A percentile compares a stretch with the other conserved stretches of the same genome.
Evolutionary conservation across 2,113 vertebrate genomes (phyloP).

Genomic region (Neopipo cinnamomea): DNA sequence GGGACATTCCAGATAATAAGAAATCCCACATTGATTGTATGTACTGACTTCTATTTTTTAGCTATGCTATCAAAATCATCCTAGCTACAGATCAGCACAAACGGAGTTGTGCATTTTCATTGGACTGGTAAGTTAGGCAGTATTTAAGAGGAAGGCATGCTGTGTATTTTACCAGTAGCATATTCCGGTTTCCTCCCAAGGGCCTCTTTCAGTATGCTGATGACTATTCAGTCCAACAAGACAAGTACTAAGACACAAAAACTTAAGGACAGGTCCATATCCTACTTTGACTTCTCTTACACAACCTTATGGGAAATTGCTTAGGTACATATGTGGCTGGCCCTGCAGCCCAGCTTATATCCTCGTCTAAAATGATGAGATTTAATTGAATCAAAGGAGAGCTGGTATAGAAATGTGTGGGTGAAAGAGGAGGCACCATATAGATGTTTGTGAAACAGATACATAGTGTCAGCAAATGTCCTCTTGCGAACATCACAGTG

Average conservation of each 20-base stretch:
- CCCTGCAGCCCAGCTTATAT: neutral
- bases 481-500: neutral
- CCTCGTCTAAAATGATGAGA: neutral
- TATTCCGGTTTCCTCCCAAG: neutral
- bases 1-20: neutral
- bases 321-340: neutral
- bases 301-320: neutral
- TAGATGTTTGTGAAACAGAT: neutral
- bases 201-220: neutral
- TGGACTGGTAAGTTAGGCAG: neutral
- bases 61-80: neutral
- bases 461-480: neutral
- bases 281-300: neutral
- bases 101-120: neutral
- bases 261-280: rapidly evolving
- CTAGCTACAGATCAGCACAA: neutral
- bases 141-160: neutral
- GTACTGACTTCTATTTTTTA: neutral
- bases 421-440: neutral
- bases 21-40: neutral
- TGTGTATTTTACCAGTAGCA: neutral
- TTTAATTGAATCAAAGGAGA: neutral
- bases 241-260: neutral
- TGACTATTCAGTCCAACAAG: neutral
- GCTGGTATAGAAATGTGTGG: neutral